These are phyloP conservation scores for Prochilodus magdalenae DNA, from an alignment of 2,113 vertebrate species.

Conservation along the genomic window DNA sequence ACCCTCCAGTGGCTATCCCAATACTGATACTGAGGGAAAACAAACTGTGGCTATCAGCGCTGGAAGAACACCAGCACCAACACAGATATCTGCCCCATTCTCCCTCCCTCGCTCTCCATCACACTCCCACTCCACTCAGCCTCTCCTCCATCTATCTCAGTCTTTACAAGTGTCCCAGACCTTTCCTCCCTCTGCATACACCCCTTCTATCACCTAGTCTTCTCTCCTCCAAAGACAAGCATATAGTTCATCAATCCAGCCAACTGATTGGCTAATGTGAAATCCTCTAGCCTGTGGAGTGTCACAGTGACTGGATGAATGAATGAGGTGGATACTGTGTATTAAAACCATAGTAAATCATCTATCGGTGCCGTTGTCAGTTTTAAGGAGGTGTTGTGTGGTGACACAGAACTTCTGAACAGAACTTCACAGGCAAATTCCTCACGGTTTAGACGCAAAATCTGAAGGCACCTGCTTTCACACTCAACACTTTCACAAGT, in stretches of 20 bases:
- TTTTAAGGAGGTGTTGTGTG: too few species aligned
- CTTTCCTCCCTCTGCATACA: background rate
- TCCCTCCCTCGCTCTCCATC: background rate
- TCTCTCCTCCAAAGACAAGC: background rate
- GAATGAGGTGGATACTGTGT: constrained; percentile 11
- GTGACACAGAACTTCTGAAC: too few species aligned
- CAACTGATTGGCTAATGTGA: constrained; percentile 41
- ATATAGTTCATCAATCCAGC: constrained; percentile 26
- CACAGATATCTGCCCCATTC: background rate
- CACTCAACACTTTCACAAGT: too few species aligned
- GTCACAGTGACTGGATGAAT: constrained; percentile 14
- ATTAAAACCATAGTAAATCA: too few species aligned
- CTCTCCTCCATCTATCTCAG: background rate
- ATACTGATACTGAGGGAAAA: constrained; percentile 52
- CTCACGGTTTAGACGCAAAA: too few species aligned
- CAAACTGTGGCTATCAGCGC: constrained; percentile 40
- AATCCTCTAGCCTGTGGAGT: constrained; percentile 14
- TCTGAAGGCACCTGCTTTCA: too few species aligned
- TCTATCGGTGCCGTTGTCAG: background rate
- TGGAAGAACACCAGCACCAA: constrained; percentile 39
- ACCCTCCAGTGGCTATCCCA: constrained; percentile 47
- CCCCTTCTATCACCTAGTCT: background rate
- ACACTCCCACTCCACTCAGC: background rate
- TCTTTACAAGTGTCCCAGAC: background rate
- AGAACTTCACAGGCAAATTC: too few species aligned